A percentile compares a stretch with the other conserved stretches of the same genome.
These are phyloP conservation scores for Drosophila littoralis DNA, from an alignment of 1,140 invertebrate species.

Conservation along the genomic window DNA sequence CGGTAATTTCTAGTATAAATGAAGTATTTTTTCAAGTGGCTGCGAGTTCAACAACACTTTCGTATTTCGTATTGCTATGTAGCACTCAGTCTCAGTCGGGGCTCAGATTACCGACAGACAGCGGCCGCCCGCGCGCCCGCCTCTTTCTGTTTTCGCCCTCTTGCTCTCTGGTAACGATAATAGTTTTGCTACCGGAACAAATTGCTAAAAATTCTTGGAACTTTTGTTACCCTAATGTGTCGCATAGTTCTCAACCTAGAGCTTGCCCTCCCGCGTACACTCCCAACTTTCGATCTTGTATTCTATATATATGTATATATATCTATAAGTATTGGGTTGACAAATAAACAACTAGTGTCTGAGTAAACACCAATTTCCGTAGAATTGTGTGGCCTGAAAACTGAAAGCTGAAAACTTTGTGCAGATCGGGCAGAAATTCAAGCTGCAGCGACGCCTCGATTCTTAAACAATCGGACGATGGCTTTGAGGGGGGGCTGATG, in stretches of 20 bases:
- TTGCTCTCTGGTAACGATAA: constrained; percentile 7
- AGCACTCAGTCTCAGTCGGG: constrained; percentile 1
- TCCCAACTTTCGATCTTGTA: constrained; percentile 16
- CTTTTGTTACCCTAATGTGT: constrained; percentile 37
- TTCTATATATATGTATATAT: constrained; percentile 17
- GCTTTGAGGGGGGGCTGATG: constrained; percentile 35
- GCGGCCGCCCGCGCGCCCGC: not conserved
- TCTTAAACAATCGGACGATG: constrained; percentile 73
- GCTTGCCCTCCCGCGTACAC: constrained; percentile 19
- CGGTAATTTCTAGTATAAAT: not conserved
- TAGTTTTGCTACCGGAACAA: constrained; percentile 70
- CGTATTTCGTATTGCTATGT: constrained; percentile 21
- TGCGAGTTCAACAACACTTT: constrained; percentile 67
- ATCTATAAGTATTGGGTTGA: constrained; percentile 26
- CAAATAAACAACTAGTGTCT: constrained; percentile 54
- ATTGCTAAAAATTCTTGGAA: constrained; percentile 72
- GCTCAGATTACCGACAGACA: constrained; percentile 28
- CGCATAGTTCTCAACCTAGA: constrained; percentile 39
- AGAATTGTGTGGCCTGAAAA: constrained; percentile 57
- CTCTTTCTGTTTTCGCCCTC: not conserved
- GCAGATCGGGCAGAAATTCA: constrained; percentile 74
- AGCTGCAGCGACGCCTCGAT: constrained; percentile 77
- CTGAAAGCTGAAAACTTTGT: constrained; percentile 47
- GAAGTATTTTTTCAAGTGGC: not conserved
- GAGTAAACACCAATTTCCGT: constrained; percentile 59